Evolutionary conservation across 2,888 invertebrate species (phyloP).

Genomic region (Mythimna impura): DNA sequence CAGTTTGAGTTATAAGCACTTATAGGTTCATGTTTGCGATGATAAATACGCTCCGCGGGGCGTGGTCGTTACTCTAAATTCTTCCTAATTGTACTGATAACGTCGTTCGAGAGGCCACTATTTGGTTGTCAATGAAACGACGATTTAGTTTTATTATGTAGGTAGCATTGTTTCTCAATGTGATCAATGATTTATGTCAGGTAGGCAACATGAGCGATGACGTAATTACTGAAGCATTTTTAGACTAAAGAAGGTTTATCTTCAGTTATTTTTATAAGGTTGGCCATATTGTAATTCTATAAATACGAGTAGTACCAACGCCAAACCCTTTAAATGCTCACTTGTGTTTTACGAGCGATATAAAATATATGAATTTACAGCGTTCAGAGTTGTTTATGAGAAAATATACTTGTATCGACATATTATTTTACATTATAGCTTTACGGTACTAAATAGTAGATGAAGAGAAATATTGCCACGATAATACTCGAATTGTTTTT

Average conservation of each 20-base stretch:
- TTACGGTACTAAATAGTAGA: constrained; percentile 18
- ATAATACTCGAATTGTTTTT: constrained; percentile 6
- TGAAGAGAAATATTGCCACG: background rate
- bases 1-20: constrained; percentile 29
- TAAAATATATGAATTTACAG: constrained; percentile 55
- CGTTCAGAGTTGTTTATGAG: constrained; percentile 42
- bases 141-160: constrained; percentile 15
- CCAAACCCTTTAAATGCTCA: constrained; percentile 45
- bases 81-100: constrained; percentile 56
- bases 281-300: constrained; percentile 39
- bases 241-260: constrained; percentile 31
- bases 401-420: constrained; percentile 33
- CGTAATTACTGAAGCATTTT: constrained; percentile 31
- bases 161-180: constrained; percentile 29
- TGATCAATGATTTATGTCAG: constrained; percentile 27
- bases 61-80: constrained; percentile 55
- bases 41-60: constrained; percentile 44
- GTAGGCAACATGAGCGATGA: constrained; percentile 27
- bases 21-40: constrained; percentile 40
- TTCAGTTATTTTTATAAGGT: constrained; percentile 42
- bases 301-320: constrained; percentile 33
- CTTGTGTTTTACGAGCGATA: constrained; percentile 57
- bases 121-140: constrained; percentile 25
- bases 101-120: constrained; percentile 31
- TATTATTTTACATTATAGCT: constrained; percentile 28